phyloP scores from a whole-genome alignment of 2,797 vertebrate species.

The Pseudochromis fuscus region DNA sequence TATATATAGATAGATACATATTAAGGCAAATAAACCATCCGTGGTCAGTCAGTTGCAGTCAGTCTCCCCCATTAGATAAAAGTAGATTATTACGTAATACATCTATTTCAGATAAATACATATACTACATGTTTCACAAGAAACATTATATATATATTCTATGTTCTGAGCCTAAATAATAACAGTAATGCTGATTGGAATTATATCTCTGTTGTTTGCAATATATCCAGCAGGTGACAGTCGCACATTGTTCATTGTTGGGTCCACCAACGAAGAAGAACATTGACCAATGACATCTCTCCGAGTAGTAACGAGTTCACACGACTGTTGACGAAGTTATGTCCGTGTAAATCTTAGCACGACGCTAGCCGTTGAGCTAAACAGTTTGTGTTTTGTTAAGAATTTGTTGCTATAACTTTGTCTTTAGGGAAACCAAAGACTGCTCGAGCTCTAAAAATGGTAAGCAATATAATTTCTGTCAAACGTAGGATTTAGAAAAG shows the following conservation, averaged over 20 bases:
- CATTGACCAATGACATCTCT: slow-evolving; percentile 20
- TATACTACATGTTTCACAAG: no score
- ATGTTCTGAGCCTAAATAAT: no score
- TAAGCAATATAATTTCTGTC: slow-evolving; percentile 1
- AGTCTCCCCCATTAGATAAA: no score
- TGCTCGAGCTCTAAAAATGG: slow-evolving; percentile 41
- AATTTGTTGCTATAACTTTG: neutral
- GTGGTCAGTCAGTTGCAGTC: no score
- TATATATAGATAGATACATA: no score
- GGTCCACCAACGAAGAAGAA: slow-evolving; percentile 53
- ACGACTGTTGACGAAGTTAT: slow-evolving; percentile 24
- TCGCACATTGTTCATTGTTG: accelerated
- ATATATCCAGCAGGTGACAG: slow-evolving; percentile 11
- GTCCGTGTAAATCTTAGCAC: slow-evolving; percentile 18
- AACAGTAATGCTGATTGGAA: no score
- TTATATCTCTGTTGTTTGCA: neutral
- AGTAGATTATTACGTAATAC: no score
- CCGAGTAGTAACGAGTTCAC: slow-evolving; percentile 14
- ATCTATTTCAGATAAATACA: no score
- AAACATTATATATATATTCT: no score
- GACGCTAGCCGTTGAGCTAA: neutral
- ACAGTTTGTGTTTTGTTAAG: neutral
- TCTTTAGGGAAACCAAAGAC: neutral
- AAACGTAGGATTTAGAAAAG: neutral
- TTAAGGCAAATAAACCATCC: no score